A percentile compares a stretch with the other conserved stretches of the same genome.
Evolutionary conservation across 2,888 invertebrate genomes (phyloP).

Genomic region (Leucoptera coffeella): DNA sequence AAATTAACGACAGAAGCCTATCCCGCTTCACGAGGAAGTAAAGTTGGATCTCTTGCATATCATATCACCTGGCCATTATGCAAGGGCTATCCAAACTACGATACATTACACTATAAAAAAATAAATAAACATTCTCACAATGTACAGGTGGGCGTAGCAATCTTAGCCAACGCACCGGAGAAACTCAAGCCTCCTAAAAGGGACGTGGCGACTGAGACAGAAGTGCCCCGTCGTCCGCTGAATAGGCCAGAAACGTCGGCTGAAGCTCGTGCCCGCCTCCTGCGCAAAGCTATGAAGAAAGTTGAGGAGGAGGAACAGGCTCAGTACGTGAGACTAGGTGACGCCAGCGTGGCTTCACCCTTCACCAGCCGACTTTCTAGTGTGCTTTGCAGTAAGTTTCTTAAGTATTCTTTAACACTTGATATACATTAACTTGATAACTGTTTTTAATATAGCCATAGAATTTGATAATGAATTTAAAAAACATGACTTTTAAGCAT

Average conservation of each 20-base stretch:
- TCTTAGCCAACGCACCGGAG: conserved; percentile 77
- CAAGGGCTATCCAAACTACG: too few relatives aligned
- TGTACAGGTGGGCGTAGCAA: conserved; percentile 72
- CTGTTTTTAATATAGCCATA: too few relatives aligned
- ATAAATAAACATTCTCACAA: too few relatives aligned
- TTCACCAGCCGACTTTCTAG: conserved; percentile 97
- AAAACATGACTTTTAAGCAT: too few relatives aligned
- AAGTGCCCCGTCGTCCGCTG: conserved; percentile 21
- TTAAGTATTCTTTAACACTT: too few relatives aligned
- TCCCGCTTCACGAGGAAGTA: too few relatives aligned
- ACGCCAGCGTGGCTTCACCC: conserved; percentile 98
- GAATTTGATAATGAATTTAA: too few relatives aligned
- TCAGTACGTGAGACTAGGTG: conserved; percentile 90
- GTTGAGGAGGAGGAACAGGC: conserved; percentile 82
- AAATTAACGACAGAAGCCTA: too few relatives aligned
- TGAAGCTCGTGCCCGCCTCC: conserved; percentile 19
- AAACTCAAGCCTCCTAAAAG: conserved; percentile 10
- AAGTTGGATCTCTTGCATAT: too few relatives aligned
- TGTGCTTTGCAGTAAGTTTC: conserved; percentile 88
- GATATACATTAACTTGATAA: too few relatives aligned
- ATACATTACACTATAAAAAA: too few relatives aligned
- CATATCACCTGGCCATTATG: too few relatives aligned
- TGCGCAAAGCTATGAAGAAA: conserved; percentile 68
- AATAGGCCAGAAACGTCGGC: conserved; percentile 12
- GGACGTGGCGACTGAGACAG: conserved; percentile 50